Evolutionary conservation across 1,140 invertebrate genomes (phyloP).

Genomic region (Cydia fagiglandana): DNA sequence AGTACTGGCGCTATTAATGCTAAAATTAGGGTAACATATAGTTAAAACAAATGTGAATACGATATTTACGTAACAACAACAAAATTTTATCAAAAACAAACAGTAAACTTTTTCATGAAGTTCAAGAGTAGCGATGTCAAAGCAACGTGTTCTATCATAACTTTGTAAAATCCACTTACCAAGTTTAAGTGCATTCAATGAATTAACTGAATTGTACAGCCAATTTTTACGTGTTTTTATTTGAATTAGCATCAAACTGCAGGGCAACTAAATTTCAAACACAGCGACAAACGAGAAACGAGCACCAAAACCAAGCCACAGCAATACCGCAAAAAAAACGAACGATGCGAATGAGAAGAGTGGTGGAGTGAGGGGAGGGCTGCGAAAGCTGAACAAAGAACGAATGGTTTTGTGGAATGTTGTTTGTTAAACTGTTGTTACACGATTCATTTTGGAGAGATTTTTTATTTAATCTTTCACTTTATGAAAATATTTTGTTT

Average conservation of each 20-base stretch:
- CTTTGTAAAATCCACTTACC: not conserved
- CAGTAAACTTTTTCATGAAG: slow-evolving; percentile 4
- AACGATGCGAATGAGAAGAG: not conserved
- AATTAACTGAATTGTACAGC: not conserved
- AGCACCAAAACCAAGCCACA: not conserved
- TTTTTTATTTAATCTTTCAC: too few relatives aligned
- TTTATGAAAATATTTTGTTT: too few relatives aligned
- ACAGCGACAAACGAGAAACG: not conserved
- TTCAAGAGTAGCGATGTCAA: slow-evolving; percentile 3
- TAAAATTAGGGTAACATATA: not conserved
- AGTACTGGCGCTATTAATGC: not conserved
- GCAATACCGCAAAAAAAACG: not conserved
- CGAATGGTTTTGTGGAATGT: slow-evolving; percentile 10
- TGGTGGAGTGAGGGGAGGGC: not conserved
- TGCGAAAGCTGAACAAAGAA: slow-evolving; percentile 1
- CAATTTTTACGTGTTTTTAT: not conserved
- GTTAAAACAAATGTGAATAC: not conserved
- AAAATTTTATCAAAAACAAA: not conserved
- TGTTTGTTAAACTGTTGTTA: not conserved
- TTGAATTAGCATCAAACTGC: not conserved
- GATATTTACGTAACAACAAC: not conserved
- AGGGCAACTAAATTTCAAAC: not conserved
- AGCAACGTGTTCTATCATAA: not conserved
- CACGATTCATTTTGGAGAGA: not conserved
- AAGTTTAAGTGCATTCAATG: not conserved